Percentiles rank a stretch among this genome's conserved stretches.
phyloP scores from a whole-genome alignment of 2,797 vertebrate genomes.

The Alfaro cultratus region DNA sequence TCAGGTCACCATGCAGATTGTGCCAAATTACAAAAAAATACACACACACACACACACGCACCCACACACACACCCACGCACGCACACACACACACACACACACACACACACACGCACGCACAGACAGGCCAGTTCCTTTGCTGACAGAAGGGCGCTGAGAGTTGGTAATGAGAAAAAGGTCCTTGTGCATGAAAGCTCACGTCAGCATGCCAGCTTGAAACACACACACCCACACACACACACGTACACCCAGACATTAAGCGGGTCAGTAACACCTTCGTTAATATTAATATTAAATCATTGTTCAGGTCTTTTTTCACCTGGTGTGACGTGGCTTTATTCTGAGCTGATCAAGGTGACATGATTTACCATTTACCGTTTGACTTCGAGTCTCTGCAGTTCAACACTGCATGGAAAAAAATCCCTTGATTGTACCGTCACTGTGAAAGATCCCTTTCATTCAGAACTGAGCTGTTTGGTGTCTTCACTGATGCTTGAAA shows the following conservation, averaged over 20 bases:
- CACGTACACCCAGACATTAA: not conserved
- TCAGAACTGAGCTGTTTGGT: not conserved
- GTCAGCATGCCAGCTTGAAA: constrained; percentile 48
- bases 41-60: constrained; percentile 37
- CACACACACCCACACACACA: not conserved
- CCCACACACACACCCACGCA: constrained; percentile 27
- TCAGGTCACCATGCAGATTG: constrained; percentile 66
- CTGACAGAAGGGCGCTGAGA: constrained; percentile 71
- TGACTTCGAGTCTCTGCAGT: not conserved
- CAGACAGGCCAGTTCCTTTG: constrained; percentile 24
- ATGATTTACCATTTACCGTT: not conserved
- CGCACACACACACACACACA: constrained; percentile 15
- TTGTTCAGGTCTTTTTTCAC: not conserved
- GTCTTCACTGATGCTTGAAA: not conserved
- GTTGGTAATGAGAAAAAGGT: constrained; percentile 74
- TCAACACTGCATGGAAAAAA: not conserved
- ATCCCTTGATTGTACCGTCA: not conserved
- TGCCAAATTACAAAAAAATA: constrained; percentile 57
- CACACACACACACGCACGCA: constrained; percentile 25
- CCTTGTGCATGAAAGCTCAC: constrained; percentile 72
- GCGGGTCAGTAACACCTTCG: not conserved
- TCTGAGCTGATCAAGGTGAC: not conserved
- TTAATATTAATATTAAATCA: constrained; percentile 11
- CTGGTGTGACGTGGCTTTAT: not conserved
- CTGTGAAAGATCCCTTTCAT: not conserved